Evolutionary conservation across 2,113 vertebrate species (phyloP).

Genomic region (Pheucticus melanocephalus): DNA sequence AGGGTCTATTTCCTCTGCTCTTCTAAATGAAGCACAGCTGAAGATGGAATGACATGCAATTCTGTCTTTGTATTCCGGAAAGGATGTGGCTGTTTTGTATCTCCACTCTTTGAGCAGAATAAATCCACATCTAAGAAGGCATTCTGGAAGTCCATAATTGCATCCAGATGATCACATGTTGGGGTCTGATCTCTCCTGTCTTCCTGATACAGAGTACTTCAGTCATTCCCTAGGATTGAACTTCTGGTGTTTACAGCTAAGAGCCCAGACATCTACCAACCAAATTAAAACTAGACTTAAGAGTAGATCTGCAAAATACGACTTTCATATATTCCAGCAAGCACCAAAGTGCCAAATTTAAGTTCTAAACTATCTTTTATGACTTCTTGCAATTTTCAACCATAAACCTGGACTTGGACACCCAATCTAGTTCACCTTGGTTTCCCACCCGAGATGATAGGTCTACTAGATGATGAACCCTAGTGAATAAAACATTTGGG

Average conservation of each 20-base stretch:
- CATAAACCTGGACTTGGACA: not conserved
- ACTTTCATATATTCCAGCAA: not conserved
- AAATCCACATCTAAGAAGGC: slow-evolving; percentile 47
- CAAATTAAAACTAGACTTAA: not conserved
- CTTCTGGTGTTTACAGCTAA: not conserved
- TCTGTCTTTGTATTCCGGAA: not conserved
- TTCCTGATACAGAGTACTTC: not conserved
- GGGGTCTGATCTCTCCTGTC: not conserved
- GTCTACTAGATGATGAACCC: not conserved
- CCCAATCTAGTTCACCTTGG: not conserved
- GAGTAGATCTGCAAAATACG: not conserved
- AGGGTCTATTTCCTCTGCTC: not conserved
- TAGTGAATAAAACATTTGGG: not conserved
- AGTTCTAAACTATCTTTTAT: not conserved
- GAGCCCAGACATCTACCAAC: not conserved
- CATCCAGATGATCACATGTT: not conserved
- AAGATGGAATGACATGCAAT: not conserved
- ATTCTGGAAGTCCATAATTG: not conserved
- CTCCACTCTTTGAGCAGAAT: not conserved
- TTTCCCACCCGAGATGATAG: not conserved
- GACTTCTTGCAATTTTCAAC: not conserved
- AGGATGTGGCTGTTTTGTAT: slow-evolving; percentile 45
- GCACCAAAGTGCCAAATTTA: not conserved
- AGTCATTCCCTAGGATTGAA: not conserved
- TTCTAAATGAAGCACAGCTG: slow-evolving; percentile 1